Evolutionary conservation across 2,888 invertebrate species (phyloP).

Genomic region (Fragum fragum): DNA sequence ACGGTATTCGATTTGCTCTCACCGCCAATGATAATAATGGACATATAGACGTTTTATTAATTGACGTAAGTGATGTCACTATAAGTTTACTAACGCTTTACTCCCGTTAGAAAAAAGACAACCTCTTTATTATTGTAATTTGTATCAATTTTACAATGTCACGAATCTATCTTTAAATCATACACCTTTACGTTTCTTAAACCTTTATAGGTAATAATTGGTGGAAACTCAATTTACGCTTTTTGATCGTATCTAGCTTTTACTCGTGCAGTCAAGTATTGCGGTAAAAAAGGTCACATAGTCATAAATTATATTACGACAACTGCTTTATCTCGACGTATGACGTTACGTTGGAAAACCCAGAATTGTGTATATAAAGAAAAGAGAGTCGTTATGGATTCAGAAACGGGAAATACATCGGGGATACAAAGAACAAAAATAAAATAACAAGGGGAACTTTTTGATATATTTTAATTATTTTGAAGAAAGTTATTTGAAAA

Average conservation of each 20-base stretch:
- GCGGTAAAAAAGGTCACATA: neutral
- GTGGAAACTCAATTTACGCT: too few relatives aligned
- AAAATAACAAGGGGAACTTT: neutral
- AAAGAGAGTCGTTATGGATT: neutral
- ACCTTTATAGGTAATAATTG: too few relatives aligned
- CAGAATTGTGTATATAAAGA: slow-evolving; percentile 17
- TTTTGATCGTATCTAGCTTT: too few relatives aligned
- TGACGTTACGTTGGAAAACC: slow-evolving; percentile 3
- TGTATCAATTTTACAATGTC: too few relatives aligned
- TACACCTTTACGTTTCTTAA: too few relatives aligned
- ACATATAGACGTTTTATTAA: slow-evolving; percentile 6
- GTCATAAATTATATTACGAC: neutral
- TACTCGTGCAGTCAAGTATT: neutral
- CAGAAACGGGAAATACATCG: slow-evolving; percentile 9
- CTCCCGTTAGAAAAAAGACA: neutral
- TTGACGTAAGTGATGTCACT: slow-evolving; percentile 29
- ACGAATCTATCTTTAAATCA: too few relatives aligned
- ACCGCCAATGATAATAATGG: slow-evolving; percentile 22
- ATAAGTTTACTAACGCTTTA: slow-evolving; percentile 10
- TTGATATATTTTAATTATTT: neutral
- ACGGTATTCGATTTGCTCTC: neutral
- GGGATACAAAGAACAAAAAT: slow-evolving; percentile 2
- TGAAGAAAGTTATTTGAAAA: too few relatives aligned
- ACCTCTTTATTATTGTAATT: too few relatives aligned
- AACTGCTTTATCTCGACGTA: neutral